Evolutionary conservation across 2,113 vertebrate species (phyloP).

Genomic region (Eupsittula cactorum): DNA sequence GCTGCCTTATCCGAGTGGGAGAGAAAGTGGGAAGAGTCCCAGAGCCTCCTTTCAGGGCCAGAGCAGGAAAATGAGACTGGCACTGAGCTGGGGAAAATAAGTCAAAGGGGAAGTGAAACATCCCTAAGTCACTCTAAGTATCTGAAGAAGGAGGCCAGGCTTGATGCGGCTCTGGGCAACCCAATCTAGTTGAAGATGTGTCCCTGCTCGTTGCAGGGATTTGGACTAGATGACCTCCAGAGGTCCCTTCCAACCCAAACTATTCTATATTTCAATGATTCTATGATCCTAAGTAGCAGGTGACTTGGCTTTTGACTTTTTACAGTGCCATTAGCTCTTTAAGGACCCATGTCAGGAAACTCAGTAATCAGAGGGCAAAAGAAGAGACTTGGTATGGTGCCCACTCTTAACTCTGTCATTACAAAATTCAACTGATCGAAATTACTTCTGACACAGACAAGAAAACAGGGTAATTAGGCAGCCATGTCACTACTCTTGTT

Average conservation of each 20-base stretch:
- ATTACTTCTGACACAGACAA: background rate
- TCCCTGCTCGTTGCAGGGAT: background rate
- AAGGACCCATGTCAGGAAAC: background rate
- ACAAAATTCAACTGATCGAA: background rate
- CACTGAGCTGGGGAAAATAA: background rate
- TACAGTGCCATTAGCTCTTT: background rate
- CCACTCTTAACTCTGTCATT: background rate
- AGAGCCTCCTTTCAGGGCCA: slow-evolving; percentile 3
- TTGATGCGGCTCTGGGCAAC: background rate
- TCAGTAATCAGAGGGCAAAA: background rate
- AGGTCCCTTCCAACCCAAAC: background rate
- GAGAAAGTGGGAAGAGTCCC: background rate
- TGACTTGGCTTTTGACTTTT: background rate
- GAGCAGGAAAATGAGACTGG: background rate
- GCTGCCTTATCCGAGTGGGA: background rate
- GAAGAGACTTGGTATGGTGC: background rate
- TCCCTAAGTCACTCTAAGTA: background rate
- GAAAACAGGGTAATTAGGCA: background rate
- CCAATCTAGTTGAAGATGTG: background rate
- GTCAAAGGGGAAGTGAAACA: background rate
- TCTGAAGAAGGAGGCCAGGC: background rate
- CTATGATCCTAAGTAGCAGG: background rate
- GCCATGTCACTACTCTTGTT: background rate
- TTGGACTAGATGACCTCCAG: background rate
- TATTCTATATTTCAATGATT: background rate